Evolutionary conservation across 1,140 invertebrate species (phyloP).

Genomic region (Macrotrachela quadricornifera): DNA sequence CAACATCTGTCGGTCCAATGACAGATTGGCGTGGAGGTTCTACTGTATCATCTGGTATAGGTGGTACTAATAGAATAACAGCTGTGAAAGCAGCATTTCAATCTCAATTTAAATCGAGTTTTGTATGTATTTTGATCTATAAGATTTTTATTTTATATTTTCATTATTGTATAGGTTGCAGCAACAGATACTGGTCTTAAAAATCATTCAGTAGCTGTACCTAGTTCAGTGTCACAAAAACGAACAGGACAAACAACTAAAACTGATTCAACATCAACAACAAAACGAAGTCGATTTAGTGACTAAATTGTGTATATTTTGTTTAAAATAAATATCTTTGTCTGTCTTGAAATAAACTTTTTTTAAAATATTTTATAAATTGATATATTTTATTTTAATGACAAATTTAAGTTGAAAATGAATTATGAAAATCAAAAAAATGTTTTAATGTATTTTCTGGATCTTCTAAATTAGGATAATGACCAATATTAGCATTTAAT

Average conservation of each 20-base stretch:
- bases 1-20: background rate
- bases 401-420: too few species aligned
- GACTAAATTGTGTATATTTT: too few species aligned
- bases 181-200: background rate
- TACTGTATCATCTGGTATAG: background rate
- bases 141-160: background rate
- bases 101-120: constrained; percentile 6
- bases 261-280: too few species aligned
- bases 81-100: constrained; percentile 3
- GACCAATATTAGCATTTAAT: background rate
- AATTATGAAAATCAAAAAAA: too few species aligned
- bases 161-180: background rate
- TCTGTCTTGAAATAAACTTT: too few species aligned
- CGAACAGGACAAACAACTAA: background rate
- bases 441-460: background rate
- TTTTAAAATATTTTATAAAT: too few species aligned
- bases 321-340: too few species aligned
- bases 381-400: too few species aligned
- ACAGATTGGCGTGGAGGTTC: background rate
- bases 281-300: too few species aligned
- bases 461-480: constrained; percentile 9
- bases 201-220: background rate
- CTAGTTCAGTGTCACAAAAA: background rate
- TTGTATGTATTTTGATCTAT: background rate
- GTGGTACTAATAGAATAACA: constrained; percentile 1